A percentile compares a stretch with the other conserved stretches of the same genome.
phyloP scores from a whole-genome alignment of 2,797 vertebrate genomes.

The Takifugu ocellatus region DNA sequence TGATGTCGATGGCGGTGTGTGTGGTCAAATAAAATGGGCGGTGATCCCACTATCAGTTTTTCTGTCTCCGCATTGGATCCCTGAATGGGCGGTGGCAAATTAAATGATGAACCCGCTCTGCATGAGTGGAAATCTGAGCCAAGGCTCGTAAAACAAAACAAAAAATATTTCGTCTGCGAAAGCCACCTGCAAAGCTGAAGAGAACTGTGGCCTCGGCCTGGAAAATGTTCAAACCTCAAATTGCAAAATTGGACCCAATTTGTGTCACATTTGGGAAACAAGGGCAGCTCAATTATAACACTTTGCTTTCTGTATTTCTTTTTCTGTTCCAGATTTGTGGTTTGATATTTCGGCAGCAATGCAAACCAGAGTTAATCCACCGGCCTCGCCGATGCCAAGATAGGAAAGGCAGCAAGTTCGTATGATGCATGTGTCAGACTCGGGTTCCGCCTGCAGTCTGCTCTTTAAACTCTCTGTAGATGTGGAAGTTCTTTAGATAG shows the following conservation, averaged over 20 bases:
- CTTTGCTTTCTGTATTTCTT: slow-evolving; percentile 14
- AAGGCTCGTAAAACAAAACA: slow-evolving; percentile 30
- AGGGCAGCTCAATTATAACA: slow-evolving; percentile 39
- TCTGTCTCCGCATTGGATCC: slow-evolving; percentile 30
- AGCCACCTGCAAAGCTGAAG: slow-evolving; percentile 37
- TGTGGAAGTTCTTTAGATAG: no score
- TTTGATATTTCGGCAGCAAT: slow-evolving; percentile 35
- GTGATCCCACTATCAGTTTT: slow-evolving; percentile 21
- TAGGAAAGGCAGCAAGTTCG: slow-evolving; percentile 3
- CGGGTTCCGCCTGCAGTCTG: no score
- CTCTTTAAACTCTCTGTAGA: no score
- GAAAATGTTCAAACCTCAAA: slow-evolving; percentile 49
- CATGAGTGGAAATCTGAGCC: slow-evolving; percentile 42
- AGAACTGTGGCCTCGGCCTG: slow-evolving; percentile 31
- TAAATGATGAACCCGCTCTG: slow-evolving; percentile 29
- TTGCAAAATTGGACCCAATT: slow-evolving; percentile 39
- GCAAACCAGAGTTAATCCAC: slow-evolving; percentile 31
- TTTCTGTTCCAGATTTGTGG: slow-evolving; percentile 15
- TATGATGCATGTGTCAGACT: neutral
- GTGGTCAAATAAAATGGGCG: slow-evolving; percentile 2
- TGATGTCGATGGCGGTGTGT: slow-evolving; percentile 9
- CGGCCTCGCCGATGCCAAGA: slow-evolving; percentile 15
- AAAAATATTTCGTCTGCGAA: slow-evolving; percentile 15
- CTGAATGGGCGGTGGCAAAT: slow-evolving; percentile 3
- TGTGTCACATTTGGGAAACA: slow-evolving; percentile 26